phyloP scores from a whole-genome alignment of 1,140 invertebrate species.

The Saccostrea echinata region DNA sequence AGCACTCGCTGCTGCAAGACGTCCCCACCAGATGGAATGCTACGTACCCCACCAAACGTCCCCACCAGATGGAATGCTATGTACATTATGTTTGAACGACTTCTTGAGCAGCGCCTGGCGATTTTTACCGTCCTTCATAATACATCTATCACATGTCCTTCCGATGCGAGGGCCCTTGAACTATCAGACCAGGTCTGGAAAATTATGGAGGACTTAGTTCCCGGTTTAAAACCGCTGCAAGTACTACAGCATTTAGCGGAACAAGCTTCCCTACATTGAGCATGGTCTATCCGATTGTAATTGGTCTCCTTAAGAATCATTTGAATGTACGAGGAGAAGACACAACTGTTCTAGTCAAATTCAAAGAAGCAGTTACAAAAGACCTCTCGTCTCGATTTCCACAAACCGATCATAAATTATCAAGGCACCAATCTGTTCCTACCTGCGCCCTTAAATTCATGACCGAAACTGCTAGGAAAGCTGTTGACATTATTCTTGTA shows the following conservation, averaged over 20 bases:
- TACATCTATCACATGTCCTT: too few relatives aligned
- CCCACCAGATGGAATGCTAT: neutral
- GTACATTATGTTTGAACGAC: slow-evolving; percentile 45
- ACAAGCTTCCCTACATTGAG: neutral
- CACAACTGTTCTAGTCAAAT: neutral
- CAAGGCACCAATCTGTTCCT: neutral
- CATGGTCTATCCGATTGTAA: neutral
- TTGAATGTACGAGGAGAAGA: slow-evolving; percentile 15
- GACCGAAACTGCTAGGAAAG: too few relatives aligned
- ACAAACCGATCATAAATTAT: neutral
- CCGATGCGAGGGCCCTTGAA: too few relatives aligned
- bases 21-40: too few relatives aligned
- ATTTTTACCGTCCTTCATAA: slow-evolving; percentile 36
- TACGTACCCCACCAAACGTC: too few relatives aligned
- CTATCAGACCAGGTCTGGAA: too few relatives aligned
- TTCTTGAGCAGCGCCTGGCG: slow-evolving; percentile 18
- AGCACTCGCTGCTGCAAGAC: slow-evolving; percentile 21
- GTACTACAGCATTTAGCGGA: neutral
- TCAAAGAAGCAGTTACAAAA: slow-evolving; percentile 24
- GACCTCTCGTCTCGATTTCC: slow-evolving; percentile 37
- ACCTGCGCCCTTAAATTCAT: neutral
- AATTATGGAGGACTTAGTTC: too few relatives aligned
- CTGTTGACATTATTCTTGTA: too few relatives aligned
- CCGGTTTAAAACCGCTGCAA: too few relatives aligned
- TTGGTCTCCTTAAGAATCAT: slow-evolving; percentile 25